Conservation (phyloP, 2,113 vertebrate genomes). For the Paramisgurnus dabryanus region DNA sequence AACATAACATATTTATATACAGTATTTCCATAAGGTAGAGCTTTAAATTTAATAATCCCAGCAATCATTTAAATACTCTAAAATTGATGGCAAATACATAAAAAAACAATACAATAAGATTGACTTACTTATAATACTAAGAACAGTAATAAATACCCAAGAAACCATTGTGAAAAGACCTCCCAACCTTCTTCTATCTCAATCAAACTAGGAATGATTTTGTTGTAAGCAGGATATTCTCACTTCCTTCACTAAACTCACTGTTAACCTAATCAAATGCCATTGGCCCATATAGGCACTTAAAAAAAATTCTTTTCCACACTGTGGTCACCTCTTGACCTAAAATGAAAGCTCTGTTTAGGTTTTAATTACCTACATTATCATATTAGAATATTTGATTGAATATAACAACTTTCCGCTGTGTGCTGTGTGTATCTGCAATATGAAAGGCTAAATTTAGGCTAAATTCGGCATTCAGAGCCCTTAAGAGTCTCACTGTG, state of each 20-base stretch:
- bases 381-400: too few species aligned
- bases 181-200: neutral
- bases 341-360: neutral
- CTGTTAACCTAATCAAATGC: neutral
- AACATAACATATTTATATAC: neutral
- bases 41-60: neutral
- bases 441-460: too few species aligned
- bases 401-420: too few species aligned
- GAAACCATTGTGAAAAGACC: neutral
- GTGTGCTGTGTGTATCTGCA: too few species aligned
- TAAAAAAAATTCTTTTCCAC: neutral
- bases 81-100: neutral
- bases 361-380: neutral
- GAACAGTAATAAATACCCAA: neutral
- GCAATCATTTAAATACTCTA: neutral
- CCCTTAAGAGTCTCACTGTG: too few species aligned
- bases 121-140: neutral
- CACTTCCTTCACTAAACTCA: neutral
- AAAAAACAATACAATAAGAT: neutral
- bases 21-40: neutral
- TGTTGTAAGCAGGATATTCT: neutral
- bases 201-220: neutral
- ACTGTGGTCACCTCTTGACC: too few species aligned
- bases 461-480: too few species aligned
- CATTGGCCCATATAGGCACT: neutral